phyloP scores from a whole-genome alignment of 1,140 invertebrate species.

The Colletes latitarsis region DNA sequence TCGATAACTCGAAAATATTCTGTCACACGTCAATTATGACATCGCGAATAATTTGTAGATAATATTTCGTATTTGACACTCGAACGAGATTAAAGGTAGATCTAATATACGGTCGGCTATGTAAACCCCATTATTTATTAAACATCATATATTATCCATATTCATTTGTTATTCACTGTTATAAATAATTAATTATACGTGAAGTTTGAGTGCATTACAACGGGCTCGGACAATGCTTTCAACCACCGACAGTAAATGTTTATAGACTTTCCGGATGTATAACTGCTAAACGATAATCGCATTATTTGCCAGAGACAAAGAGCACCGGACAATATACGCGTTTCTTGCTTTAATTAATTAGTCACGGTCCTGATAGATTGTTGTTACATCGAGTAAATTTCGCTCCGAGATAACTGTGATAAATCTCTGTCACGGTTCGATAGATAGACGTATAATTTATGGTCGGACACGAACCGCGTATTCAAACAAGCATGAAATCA shows the following conservation, averaged over 20 bases:
- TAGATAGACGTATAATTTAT: constrained; percentile 43
- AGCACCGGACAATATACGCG: neutral
- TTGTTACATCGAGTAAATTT: constrained; percentile 35
- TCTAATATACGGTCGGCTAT: neutral
- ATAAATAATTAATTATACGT: constrained; percentile 34
- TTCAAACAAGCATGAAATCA: constrained; percentile 18
- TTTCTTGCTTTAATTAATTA: constrained; percentile 48
- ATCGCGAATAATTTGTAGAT: constrained; percentile 4
- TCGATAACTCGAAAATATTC: neutral
- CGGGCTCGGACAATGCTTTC: neutral
- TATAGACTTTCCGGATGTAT: constrained; percentile 25
- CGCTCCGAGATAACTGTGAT: constrained; percentile 31
- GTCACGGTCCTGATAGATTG: constrained; percentile 26
- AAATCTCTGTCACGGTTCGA: constrained; percentile 41
- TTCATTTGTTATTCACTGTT: neutral
- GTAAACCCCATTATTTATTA: constrained; percentile 26
- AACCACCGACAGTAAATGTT: constrained; percentile 7
- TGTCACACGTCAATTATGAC: neutral
- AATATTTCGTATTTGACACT: constrained; percentile 16
- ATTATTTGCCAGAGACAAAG: constrained; percentile 9
- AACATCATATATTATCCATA: constrained; percentile 6
- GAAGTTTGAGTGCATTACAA: neutral
- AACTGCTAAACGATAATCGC: constrained; percentile 28
- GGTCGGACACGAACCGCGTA: constrained; percentile 1
- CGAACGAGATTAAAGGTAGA: constrained; percentile 1